Conservation (phyloP, 2,888 invertebrate genomes). For the Melinaea marsaeus region DNA sequence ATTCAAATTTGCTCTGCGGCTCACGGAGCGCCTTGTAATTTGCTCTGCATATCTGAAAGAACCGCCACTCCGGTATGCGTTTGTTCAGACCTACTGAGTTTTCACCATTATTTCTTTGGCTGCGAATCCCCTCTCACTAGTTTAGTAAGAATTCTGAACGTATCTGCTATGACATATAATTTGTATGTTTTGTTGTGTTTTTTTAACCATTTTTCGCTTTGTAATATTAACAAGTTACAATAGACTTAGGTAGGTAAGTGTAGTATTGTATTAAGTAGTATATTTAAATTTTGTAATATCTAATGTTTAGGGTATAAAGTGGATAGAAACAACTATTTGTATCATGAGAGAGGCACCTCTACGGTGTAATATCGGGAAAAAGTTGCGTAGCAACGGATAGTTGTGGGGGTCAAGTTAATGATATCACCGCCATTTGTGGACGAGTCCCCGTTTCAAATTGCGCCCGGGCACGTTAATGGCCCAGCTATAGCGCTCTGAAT, state of each 20-base stretch:
- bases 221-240: too few species aligned
- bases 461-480: conserved; percentile 74
- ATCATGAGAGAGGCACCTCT: conserved; percentile 57
- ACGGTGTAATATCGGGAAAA: conserved; percentile 73
- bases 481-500: conserved; percentile 74
- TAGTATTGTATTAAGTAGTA: too few species aligned
- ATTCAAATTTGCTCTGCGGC: conserved; percentile 51
- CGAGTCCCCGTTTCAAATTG: conserved; percentile 69
- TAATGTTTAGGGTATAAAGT: not conserved
- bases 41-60: conserved; percentile 53
- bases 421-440: conserved; percentile 76
- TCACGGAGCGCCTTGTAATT: conserved; percentile 52
- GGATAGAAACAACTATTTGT: conserved; percentile 37
- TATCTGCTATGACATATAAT: conserved; percentile 65
- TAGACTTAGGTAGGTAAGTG: too few species aligned
- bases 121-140: conserved; percentile 57
- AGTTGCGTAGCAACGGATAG: conserved; percentile 67
- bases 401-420: conserved; percentile 75
- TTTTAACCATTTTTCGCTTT: too few species aligned
- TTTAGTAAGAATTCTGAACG: conserved; percentile 66
- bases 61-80: conserved; percentile 43
- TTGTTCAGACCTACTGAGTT: conserved; percentile 50
- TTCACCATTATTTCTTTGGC: conserved; percentile 61
- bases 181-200: conserved; percentile 45
- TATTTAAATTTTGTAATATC: too few species aligned